phyloP scores from a whole-genome alignment of 2,888 invertebrate species.

The Acanthacorydalis orientalis region DNA sequence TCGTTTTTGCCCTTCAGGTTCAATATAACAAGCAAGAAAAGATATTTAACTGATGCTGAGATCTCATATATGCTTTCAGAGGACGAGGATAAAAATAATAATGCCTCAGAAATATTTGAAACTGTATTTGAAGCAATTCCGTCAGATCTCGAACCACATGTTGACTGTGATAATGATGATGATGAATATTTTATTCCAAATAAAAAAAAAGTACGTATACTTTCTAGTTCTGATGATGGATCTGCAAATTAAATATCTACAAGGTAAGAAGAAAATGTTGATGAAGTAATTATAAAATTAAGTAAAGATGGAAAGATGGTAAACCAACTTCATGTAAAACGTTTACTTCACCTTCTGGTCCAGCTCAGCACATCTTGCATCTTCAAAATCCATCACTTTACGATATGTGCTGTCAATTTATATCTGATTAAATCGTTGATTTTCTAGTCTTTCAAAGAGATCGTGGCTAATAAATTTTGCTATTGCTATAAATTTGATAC shows the following conservation, averaged over 20 bases:
- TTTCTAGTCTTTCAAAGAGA: neutral
- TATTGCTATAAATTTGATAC: neutral
- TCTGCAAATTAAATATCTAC: no score
- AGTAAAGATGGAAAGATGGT: neutral
- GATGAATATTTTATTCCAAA: slow-evolving; percentile 3
- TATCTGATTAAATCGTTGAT: neutral
- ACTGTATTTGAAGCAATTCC: neutral
- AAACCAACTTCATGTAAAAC: neutral
- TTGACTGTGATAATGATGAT: neutral
- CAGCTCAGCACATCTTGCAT: slow-evolving; percentile 8
- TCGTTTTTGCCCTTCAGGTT: slow-evolving; percentile 1
- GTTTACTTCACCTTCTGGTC: slow-evolving; percentile 9
- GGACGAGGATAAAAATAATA: neutral
- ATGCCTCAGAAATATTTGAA: no score
- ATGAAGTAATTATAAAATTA: no score
- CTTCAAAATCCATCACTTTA: slow-evolving; percentile 7
- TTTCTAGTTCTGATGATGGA: neutral
- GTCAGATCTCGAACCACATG: neutral
- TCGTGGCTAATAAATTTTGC: neutral
- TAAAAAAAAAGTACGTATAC: neutral
- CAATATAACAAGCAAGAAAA: slow-evolving; percentile 1
- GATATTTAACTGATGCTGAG: no score
- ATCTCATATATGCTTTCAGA: no score
- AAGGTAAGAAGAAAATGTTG: neutral
- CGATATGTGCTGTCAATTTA: slow-evolving; percentile 4